Evolutionary conservation across 1,140 invertebrate genomes (phyloP), one percentile per base, ranked within the genome.

Genomic region (Eueides isabella): DNA sequence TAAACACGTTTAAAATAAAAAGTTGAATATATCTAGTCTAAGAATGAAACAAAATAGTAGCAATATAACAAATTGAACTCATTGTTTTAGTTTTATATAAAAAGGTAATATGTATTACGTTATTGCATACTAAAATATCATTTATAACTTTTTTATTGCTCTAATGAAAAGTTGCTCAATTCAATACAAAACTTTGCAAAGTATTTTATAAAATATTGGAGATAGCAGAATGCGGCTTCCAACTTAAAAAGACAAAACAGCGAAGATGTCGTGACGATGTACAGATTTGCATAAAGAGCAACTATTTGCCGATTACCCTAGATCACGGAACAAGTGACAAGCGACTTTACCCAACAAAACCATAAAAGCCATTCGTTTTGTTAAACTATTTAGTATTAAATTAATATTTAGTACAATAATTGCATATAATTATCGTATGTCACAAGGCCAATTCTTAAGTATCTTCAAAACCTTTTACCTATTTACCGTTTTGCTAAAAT

Each of bases 221-320:
- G 64, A 71, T 67, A 83, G 70, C 71, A 77, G 79, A 83, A 84
- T 82, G 80, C 72, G 72, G 75, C 79, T 77, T 74, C 70, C 80
- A 72, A 80, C 70, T 80, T 85, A 84, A 89, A 87, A 86, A 85
- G 86, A 83, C 82, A 82, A 83, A 85, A 85, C 81, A 84, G 67
- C 79, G 83, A 82, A 77, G 82, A 81, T 89, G 82, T 87, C 87
- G 86, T 89, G 86, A 80, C 85, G 80, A 80, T 82, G 77, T 82
- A 75, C 77, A 79, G 83, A 88, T 88, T 91, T 87, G 84, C 86
- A 89, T 91, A 89, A 91, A 91, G 82, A 85, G 82, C 84, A 87
- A 88, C 88, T 89, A 83, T 84, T 87, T 81, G 79, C 79, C 82
- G 83, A 86, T 83, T 84, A 82, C 80, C 74, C 72, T 76, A 71